Conservation (phyloP, 2,888 invertebrate genomes). For the Temnothorax rugatulus region DNA sequence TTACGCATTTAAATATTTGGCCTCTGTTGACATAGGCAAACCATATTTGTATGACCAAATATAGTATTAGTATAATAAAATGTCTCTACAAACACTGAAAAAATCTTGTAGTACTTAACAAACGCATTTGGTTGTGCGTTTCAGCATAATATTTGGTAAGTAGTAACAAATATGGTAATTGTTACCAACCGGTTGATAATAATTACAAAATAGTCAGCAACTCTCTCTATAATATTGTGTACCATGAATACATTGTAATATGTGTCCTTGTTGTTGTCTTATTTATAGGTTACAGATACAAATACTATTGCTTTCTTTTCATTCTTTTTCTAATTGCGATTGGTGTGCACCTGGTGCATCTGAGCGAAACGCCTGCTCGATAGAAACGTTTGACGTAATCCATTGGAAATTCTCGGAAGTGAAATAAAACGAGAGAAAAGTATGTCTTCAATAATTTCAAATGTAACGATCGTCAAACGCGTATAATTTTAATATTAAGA, state of each 20-base stretch:
- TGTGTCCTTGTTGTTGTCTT: background rate
- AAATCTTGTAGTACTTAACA: too few relatives aligned
- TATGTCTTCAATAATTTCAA: background rate
- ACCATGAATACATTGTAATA: background rate
- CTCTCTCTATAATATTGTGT: background rate
- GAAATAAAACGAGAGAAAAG: background rate
- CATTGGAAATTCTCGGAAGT: slow-evolving; percentile 17
- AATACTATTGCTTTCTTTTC: background rate
- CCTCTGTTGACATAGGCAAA: background rate
- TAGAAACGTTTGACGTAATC: slow-evolving; percentile 40
- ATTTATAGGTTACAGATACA: slow-evolving; percentile 1
- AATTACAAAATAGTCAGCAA: too few relatives aligned
- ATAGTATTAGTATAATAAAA: background rate
- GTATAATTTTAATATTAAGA: background rate
- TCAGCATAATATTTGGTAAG: too few relatives aligned
- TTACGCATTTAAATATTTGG: slow-evolving; percentile 5
- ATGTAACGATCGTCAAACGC: background rate
- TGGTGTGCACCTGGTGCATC: slow-evolving; percentile 40
- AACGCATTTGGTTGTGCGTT: too few relatives aligned
- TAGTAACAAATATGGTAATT: too few relatives aligned
- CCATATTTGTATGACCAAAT: background rate
- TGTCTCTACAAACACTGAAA: too few relatives aligned
- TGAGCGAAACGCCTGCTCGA: slow-evolving; percentile 24
- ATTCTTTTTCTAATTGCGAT: slow-evolving; percentile 31
- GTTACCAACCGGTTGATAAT: too few relatives aligned